Percentiles rank a stretch among this genome's conserved stretches.
Conservation (phyloP, 2,797 vertebrate species). For the Paedocypris micromegethes region DNA sequence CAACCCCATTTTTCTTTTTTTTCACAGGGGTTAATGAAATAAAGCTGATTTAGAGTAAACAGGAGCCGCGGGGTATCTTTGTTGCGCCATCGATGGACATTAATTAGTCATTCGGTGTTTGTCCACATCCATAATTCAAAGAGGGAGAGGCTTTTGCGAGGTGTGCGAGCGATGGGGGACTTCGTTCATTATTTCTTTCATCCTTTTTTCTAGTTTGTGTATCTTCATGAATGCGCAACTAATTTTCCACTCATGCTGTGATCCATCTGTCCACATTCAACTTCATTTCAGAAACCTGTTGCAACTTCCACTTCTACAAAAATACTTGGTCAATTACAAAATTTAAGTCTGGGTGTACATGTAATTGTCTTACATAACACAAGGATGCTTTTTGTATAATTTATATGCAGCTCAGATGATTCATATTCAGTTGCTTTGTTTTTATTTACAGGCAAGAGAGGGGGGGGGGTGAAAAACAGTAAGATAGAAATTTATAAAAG, state of each 20-base stretch:
- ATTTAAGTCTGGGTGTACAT: too few species aligned
- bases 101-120: constrained; percentile 66
- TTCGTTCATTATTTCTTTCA: constrained; percentile 39
- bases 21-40: constrained; percentile 18
- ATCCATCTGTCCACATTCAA: constrained; percentile 9
- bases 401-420: too few species aligned
- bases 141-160: constrained; percentile 59
- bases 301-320: background rate
- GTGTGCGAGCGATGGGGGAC: constrained; percentile 25
- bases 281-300: background rate
- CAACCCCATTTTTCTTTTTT: background rate
- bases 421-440: too few species aligned
- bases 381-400: too few species aligned
- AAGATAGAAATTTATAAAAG: too few species aligned
- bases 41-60: constrained; percentile 39
- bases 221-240: constrained; percentile 21
- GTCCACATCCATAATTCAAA: constrained; percentile 67
- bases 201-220: constrained; percentile 9
- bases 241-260: constrained; percentile 8
- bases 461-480: too few species aligned
- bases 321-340: too few species aligned
- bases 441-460: too few species aligned
- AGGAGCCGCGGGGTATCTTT: constrained; percentile 49
- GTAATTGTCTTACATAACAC: too few species aligned
- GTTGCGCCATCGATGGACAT: constrained; percentile 56